Conservation (phyloP, 2,797 vertebrate genomes). For the Darevskia mixta region DNA sequence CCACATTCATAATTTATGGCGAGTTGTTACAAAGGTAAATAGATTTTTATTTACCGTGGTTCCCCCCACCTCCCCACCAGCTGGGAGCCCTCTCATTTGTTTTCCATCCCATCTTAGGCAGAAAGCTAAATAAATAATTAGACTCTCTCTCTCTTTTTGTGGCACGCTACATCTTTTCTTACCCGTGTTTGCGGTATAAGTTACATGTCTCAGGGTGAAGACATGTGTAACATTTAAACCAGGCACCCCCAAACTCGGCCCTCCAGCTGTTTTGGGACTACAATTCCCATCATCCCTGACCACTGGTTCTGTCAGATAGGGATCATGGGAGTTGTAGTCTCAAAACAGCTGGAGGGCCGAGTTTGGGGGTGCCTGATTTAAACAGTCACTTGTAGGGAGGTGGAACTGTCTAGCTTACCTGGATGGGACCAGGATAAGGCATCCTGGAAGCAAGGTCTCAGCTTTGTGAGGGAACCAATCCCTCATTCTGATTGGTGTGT, state of each 20-base stretch:
- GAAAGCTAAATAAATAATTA: conserved; percentile 40
- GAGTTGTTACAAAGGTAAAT: conserved; percentile 68
- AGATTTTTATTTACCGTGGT: conserved; percentile 71
- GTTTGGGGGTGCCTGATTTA: too few species aligned
- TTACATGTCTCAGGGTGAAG: not conserved
- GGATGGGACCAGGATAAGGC: too few species aligned
- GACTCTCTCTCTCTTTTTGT: not conserved
- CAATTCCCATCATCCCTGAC: too few species aligned
- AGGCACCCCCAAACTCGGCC: not conserved
- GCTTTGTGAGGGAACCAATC: too few species aligned
- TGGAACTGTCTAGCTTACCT: too few species aligned
- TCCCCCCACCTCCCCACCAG: conserved; percentile 55
- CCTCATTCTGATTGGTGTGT: too few species aligned
- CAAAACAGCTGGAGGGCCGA: too few species aligned
- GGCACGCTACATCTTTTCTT: not conserved
- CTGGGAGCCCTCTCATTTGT: conserved; percentile 50
- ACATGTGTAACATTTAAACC: not conserved
- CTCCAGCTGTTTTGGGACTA: too few species aligned
- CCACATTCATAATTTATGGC: conserved; percentile 70
- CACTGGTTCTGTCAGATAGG: too few species aligned
- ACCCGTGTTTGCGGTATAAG: not conserved
- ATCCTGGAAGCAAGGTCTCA: too few species aligned
- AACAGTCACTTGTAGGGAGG: too few species aligned
- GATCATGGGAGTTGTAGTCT: too few species aligned
- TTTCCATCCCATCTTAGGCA: conserved; percentile 57